A percentile compares a stretch with the other conserved stretches of the same genome.
phyloP scores from a whole-genome alignment of 2,888 invertebrate genomes.

The Coelopa pilipes region DNA sequence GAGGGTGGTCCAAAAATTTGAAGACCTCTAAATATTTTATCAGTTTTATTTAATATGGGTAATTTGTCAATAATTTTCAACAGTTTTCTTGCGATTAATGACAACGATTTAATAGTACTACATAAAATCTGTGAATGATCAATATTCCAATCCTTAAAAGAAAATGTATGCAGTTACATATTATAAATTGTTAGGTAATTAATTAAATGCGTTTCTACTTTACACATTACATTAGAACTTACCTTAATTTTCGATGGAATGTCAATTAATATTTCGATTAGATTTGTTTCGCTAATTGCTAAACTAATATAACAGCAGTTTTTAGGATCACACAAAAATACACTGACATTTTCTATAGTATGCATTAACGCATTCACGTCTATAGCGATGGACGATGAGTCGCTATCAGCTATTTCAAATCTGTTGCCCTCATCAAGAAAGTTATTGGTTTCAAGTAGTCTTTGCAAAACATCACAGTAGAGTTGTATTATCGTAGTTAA shows the following conservation, averaged over 20 bases:
- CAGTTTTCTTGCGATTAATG: conserved; percentile 57
- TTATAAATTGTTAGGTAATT: neutral
- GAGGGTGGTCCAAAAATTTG: conserved; percentile 68
- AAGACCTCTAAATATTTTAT: conserved; percentile 59
- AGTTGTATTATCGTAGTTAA: conserved; percentile 66
- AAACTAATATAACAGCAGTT: conserved; percentile 57
- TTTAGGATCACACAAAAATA: conserved; percentile 56
- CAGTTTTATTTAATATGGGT: conserved; percentile 54
- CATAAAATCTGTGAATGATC: conserved; percentile 57
- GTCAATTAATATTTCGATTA: conserved; percentile 63
- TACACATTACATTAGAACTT: neutral
- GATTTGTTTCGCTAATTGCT: conserved; percentile 65
- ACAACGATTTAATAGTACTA: conserved; percentile 58
- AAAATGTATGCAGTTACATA: conserved; percentile 7
- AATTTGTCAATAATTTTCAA: conserved; percentile 52
- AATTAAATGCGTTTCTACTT: neutral
- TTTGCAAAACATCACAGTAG: conserved; percentile 65
- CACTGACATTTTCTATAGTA: conserved; percentile 62
- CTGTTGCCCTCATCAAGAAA: conserved; percentile 54
- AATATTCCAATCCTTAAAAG: conserved; percentile 59
- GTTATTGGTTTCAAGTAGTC: conserved; percentile 60
- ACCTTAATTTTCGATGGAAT: conserved; percentile 64
- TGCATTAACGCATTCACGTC: conserved; percentile 62
- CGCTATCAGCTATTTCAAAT: conserved; percentile 60
- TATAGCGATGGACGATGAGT: conserved; percentile 52